Evolutionary conservation across 1,140 invertebrate species (phyloP), one percentile per base, ranked within the genome.

Genomic region (Drosophila nikananu): DNA sequence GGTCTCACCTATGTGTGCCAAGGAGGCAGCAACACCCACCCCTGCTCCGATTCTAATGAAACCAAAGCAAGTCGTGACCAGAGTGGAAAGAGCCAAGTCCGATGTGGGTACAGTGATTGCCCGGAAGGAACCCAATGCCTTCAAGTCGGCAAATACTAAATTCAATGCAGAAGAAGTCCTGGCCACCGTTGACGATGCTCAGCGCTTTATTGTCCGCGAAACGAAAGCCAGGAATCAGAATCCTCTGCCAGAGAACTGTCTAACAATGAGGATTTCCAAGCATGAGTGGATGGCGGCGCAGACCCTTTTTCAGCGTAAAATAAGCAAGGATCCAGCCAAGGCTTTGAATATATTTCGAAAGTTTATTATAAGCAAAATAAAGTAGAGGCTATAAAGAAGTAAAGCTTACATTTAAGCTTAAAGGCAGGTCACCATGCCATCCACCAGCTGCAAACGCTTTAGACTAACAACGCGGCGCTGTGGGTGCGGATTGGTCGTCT

Each of bases 341-440:
- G 86, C 91, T 17, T 75, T 92, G 5, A 92, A 52, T 42, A 77
- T 92, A 49, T 92, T 92, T 81, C 79, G 77, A n/a, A 92, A 92
- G 72, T 92, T 91, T 92, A 81, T 92, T 77, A 37, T 65, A 12
- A 86, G 39, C 44, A 92, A 92, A 91, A 77, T 91, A 58, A 80
- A 86, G 64, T 52, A 72, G 54, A 30, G 19, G 19, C 19, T 13
- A 9, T 7, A 27, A 27, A n/a, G 27, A 3, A 32, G 7, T 12
- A 48, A 30, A 21, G 15, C 13, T 57, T 37, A 19, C 17, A 15
- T 13, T 49, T 37, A 21, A 17, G 15, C 12, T 71, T 57, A 77
- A 17, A 75, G 32, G 27, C 42, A 39, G 9, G 74, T 52, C 8
- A 83, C 62, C 54, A 79, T 70, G n/a, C 84, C 84, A 9, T 87